These are phyloP conservation scores for Eospalax fontanierii DNA, from an alignment of 2,797 vertebrate species.

Conservation along the genomic window DNA sequence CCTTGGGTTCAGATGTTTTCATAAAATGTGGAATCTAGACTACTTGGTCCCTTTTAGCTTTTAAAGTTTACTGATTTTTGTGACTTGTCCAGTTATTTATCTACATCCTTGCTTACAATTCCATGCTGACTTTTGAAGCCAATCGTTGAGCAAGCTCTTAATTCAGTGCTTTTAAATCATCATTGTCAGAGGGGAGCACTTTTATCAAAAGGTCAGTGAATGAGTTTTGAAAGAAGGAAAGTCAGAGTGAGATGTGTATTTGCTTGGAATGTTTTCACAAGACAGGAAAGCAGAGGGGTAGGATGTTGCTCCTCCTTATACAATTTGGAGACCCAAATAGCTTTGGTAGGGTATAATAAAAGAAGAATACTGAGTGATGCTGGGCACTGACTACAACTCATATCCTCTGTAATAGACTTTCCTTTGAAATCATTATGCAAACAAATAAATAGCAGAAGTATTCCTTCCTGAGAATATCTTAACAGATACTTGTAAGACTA, in stretches of 20 bases:
- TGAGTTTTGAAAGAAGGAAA: slow-evolving; percentile 69
- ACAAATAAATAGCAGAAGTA: neutral
- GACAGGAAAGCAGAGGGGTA: slow-evolving; percentile 53
- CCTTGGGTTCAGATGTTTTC: slow-evolving; percentile 45
- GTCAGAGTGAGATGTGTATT: slow-evolving; percentile 74
- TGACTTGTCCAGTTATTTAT: slow-evolving; percentile 61
- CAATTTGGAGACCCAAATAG: slow-evolving; percentile 29
- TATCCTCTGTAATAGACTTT: neutral
- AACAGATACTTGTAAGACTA: slow-evolving; percentile 63
- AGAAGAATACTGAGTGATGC: slow-evolving; percentile 8
- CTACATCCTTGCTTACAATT: slow-evolving; percentile 60
- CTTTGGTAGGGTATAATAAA: slow-evolving; percentile 60
- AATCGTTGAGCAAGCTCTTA: slow-evolving; percentile 26
- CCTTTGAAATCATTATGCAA: slow-evolving; percentile 43
- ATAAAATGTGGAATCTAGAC: slow-evolving; percentile 59
- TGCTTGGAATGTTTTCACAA: slow-evolving; percentile 83
- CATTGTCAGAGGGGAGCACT: neutral
- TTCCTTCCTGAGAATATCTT: neutral
- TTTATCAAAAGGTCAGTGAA: slow-evolving; percentile 67
- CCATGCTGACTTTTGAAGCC: slow-evolving; percentile 4
- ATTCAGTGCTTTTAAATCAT: slow-evolving; percentile 53
- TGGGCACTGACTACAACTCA: slow-evolving; percentile 3
- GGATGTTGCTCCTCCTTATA: slow-evolving; percentile 8
- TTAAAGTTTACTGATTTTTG: slow-evolving; percentile 44
- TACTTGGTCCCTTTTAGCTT: slow-evolving; percentile 61